phyloP scores from a whole-genome alignment of 2,888 invertebrate genomes.

The Slavum lentiscoides region DNA sequence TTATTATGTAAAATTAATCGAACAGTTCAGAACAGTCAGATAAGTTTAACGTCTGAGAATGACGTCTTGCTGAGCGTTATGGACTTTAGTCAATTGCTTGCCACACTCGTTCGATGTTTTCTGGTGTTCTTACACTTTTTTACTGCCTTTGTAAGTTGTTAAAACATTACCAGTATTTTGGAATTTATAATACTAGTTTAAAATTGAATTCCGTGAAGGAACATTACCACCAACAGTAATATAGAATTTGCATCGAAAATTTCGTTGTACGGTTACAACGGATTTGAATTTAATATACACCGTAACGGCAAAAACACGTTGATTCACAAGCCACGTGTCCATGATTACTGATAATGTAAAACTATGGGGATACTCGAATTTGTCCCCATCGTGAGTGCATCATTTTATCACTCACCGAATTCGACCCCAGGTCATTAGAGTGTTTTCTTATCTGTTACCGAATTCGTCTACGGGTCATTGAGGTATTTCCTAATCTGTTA shows the following conservation, averaged over 20 bases:
- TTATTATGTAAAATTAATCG: conserved; percentile 31
- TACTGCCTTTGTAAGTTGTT: conserved; percentile 1
- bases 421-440: no score
- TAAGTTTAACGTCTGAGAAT: conserved; percentile 4
- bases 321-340: background rate
- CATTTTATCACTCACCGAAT: no score
- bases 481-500: no score
- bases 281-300: background rate
- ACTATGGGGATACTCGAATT: background rate
- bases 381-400: no score
- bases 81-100: background rate
- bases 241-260: background rate
- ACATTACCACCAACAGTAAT: background rate
- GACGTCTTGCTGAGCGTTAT: conserved; percentile 1
- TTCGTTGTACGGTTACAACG: background rate
- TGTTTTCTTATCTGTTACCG: no score
- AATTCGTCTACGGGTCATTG: no score
- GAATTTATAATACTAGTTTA: background rate
- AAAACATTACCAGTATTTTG: background rate
- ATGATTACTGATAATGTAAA: background rate
- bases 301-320: background rate
- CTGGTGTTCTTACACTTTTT: conserved; percentile 6
- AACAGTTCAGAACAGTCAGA: conserved; percentile 9
- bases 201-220: background rate
- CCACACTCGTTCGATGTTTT: background rate